Evolutionary conservation across 2,797 vertebrate species (phyloP).

Genomic region (Ibycter americanus): DNA sequence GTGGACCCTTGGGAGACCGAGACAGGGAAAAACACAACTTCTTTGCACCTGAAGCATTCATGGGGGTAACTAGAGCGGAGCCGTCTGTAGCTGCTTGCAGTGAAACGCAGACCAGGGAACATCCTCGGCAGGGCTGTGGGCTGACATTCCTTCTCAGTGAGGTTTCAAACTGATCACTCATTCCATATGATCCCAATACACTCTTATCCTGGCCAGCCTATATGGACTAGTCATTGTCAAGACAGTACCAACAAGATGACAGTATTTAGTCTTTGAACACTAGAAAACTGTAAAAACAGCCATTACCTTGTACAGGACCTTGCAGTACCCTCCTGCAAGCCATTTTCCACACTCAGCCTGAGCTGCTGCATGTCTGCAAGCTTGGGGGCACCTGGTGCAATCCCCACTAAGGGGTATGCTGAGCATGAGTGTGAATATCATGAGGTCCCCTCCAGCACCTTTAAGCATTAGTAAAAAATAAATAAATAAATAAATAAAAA

Average conservation of each 20-base stretch:
- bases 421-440: not conserved
- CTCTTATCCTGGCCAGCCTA: not conserved
- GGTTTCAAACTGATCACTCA: not conserved
- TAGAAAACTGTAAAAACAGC: not conserved
- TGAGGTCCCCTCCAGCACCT: not conserved
- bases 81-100: not conserved
- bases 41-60: not conserved
- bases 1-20: not conserved
- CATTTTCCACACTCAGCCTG: not conserved
- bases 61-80: not conserved
- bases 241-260: not conserved
- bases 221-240: fast-evolving
- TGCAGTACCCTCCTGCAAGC: not conserved
- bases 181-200: not conserved
- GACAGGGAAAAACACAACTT: not conserved
- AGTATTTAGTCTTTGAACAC: not conserved
- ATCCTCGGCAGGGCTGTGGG: fast-evolving
- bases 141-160: not conserved
- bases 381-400: fast-evolving
- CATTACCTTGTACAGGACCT: not conserved
- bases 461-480: not conserved
- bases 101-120: not conserved
- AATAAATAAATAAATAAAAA: too few species aligned
- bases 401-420: fast-evolving
- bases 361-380: not conserved